Percentiles rank a stretch among this genome's conserved stretches.
Conservation (phyloP, 2,888 invertebrate genomes). For the Monoplex corrugatus region DNA sequence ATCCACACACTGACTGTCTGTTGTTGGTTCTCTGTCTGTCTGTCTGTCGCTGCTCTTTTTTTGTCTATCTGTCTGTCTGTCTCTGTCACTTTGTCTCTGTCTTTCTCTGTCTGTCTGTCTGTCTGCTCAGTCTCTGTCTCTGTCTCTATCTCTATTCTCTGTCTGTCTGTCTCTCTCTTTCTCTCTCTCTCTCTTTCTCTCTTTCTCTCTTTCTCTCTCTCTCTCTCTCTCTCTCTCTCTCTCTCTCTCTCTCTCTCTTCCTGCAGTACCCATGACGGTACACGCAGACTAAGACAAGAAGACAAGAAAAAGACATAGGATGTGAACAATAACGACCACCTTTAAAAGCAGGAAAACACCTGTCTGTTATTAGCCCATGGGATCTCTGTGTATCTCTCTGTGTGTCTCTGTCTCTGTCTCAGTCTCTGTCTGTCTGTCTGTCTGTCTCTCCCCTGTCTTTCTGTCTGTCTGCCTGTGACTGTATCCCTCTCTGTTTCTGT, state of each 20-base stretch:
- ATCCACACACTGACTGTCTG: no score
- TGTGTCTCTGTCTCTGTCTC: no score
- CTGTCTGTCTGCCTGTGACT: background rate
- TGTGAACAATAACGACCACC: no score
- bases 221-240: background rate
- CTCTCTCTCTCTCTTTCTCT: background rate
- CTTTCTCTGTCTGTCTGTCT: background rate
- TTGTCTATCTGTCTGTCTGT: background rate
- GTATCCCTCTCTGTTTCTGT: background rate
- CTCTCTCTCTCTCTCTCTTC: no score
- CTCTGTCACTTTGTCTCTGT: background rate
- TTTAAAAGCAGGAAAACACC: no score
- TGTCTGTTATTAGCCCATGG: no score
- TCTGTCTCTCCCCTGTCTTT: conserved; percentile 32
- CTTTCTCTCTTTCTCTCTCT: background rate
- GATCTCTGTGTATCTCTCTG: background rate
- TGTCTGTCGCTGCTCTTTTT: no score
- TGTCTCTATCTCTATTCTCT: background rate
- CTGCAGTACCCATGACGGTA: no score
- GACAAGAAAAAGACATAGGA: no score
- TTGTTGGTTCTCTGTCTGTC: no score
- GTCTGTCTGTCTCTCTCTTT: background rate
- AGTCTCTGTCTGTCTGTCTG: conserved; percentile 41
- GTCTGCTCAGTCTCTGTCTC: background rate
- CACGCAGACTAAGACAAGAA: no score